phyloP scores from a whole-genome alignment of 2,797 vertebrate genomes.

The Anguilla megastoma region DNA sequence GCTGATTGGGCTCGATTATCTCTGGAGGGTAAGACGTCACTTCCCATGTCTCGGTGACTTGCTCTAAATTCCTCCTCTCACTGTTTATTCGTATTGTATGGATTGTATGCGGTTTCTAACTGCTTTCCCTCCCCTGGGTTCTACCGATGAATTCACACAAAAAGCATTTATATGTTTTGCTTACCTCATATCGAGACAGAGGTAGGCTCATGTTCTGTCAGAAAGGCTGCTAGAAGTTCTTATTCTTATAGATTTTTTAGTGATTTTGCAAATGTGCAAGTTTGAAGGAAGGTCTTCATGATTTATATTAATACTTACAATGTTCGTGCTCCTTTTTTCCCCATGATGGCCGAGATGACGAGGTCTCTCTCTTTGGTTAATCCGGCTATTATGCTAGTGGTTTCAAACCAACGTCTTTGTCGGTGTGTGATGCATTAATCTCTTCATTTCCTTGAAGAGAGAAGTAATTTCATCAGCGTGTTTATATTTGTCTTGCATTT shows the following conservation, averaged over 20 bases:
- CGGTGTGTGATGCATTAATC: too few species aligned
- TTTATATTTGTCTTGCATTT: background rate
- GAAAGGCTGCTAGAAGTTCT: background rate
- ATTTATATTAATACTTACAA: background rate
- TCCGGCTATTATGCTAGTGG: too few species aligned
- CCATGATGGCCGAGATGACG: too few species aligned
- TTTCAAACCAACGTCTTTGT: too few species aligned
- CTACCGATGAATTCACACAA: background rate
- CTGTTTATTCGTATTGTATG: background rate
- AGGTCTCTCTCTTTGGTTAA: too few species aligned
- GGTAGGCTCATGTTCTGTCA: background rate
- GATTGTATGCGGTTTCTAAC: background rate
- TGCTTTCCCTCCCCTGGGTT: background rate
- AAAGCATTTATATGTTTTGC: background rate
- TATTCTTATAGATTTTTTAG: background rate
- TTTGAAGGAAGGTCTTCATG: background rate
- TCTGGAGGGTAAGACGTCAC: conserved; percentile 89
- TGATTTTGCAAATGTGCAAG: background rate
- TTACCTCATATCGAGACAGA: background rate
- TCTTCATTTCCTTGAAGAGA: too few species aligned
- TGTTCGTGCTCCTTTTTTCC: too few species aligned
- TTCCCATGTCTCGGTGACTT: background rate
- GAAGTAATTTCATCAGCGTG: background rate
- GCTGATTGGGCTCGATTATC: conserved; percentile 97
- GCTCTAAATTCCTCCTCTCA: background rate